Percentiles rank a stretch among this genome's conserved stretches.
phyloP scores from a whole-genome alignment of 2,888 invertebrate species.

The Serrognathus titanus region DNA sequence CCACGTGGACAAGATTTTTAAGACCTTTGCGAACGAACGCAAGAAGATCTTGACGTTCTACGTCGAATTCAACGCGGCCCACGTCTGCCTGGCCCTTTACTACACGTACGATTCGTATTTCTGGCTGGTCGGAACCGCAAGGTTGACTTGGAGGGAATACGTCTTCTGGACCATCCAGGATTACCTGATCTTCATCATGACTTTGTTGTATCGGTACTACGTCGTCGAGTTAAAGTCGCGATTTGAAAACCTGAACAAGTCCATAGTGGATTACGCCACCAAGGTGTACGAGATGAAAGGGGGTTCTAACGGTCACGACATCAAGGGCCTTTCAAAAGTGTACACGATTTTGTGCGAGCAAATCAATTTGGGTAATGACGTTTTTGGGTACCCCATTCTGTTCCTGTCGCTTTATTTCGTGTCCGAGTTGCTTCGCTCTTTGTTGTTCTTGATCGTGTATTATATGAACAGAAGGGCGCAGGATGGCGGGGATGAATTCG shows the following conservation, averaged over 20 bases:
- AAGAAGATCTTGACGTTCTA: neutral
- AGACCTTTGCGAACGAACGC: neutral
- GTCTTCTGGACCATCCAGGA: slow-evolving; percentile 4
- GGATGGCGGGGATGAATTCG: neutral
- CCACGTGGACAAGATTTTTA: too few relatives aligned
- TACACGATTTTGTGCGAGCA: slow-evolving; percentile 6
- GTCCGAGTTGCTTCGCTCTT: neutral
- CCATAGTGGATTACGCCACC: neutral
- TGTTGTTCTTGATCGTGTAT: slow-evolving; percentile 4
- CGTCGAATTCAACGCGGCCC: slow-evolving; percentile 2
- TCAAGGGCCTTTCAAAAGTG: neutral
- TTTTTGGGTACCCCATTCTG: slow-evolving; percentile 4
- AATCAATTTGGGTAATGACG: slow-evolving; percentile 1
- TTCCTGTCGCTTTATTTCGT: slow-evolving; percentile 1
- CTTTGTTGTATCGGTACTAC: slow-evolving; percentile 1
- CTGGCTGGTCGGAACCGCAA: neutral
- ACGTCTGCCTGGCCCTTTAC: neutral
- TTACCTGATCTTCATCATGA: neutral
- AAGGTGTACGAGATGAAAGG: neutral
- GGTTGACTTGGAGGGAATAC: neutral
- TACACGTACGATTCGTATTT: slow-evolving; percentile 1
- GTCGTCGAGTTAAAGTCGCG: neutral
- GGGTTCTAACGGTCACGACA: neutral
- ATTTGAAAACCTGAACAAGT: slow-evolving; percentile 1
- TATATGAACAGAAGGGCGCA: neutral